A percentile compares a stretch with the other conserved stretches of the same genome.
Conservation (phyloP, 2,113 vertebrate species). For the Hypanus sabinus region DNA sequence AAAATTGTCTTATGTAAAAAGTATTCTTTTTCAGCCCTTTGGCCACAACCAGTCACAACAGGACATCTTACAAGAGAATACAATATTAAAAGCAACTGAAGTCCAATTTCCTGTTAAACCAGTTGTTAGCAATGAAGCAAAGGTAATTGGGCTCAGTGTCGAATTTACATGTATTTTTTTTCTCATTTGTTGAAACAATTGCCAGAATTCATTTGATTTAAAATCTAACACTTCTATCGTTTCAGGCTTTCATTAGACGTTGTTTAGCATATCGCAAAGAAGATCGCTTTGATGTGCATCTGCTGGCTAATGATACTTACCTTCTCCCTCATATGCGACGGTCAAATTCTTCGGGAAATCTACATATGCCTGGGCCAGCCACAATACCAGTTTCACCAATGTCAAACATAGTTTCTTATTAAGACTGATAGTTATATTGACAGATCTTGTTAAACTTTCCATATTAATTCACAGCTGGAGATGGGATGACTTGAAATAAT, state of each 20-base stretch:
- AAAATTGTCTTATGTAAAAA: not conserved
- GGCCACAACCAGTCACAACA: conserved; percentile 99
- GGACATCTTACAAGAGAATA: conserved; percentile 98
- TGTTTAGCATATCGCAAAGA: conserved; percentile 97
- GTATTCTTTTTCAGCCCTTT: conserved; percentile 74
- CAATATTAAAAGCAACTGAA: conserved; percentile 97
- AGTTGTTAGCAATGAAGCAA: conserved; percentile 95
- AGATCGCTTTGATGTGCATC: conserved; percentile 89
- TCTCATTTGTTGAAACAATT: conserved; percentile 34
- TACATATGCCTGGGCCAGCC: conserved; percentile 78
- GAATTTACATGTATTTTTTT: conserved; percentile 35
- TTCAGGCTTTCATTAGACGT: conserved; percentile 89
- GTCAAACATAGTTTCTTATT: conserved; percentile 86
- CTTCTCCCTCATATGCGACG: conserved; percentile 95
- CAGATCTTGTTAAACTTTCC: conserved; percentile 52
- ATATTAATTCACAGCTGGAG: conserved; percentile 57
- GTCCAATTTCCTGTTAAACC: conserved; percentile 97
- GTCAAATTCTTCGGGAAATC: conserved; percentile 94
- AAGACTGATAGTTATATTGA: conserved; percentile 55
- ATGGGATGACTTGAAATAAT: conserved; percentile 42
- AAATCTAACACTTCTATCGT: conserved; percentile 33
- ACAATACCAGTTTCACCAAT: conserved; percentile 71
- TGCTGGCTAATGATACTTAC: conserved; percentile 90
- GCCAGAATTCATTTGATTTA: not conserved
- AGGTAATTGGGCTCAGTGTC: conserved; percentile 62